These are phyloP conservation scores for Amiota minor DNA, from an alignment of 2,888 invertebrate species.

Conservation along the genomic window DNA sequence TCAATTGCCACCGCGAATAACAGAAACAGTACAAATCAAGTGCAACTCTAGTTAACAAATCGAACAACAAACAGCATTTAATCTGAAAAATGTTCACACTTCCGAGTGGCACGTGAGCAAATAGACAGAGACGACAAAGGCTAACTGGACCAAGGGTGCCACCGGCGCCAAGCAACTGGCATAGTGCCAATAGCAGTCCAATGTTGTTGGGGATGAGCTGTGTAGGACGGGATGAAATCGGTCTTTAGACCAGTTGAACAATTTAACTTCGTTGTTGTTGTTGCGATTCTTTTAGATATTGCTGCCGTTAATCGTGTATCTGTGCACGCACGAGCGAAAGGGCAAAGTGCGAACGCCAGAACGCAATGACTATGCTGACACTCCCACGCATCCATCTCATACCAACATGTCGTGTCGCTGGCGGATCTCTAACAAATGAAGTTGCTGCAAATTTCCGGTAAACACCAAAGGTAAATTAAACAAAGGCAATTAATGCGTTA, in stretches of 20 bases:
- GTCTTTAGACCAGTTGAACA: background rate
- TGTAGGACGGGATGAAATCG: slow-evolving; percentile 5
- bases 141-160: too few relatives aligned
- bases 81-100: slow-evolving; percentile 54
- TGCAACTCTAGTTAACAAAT: slow-evolving; percentile 16
- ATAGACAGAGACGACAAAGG: slow-evolving; percentile 18
- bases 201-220: slow-evolving; percentile 27
- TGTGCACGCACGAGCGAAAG: slow-evolving; percentile 56
- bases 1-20: slow-evolving; percentile 13
- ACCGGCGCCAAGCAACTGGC: slow-evolving; percentile 6
- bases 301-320: slow-evolving; percentile 54
- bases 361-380: slow-evolving; percentile 30
- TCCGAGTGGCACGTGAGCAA: slow-evolving; percentile 53
- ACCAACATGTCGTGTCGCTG: background rate
- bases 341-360: slow-evolving; percentile 34
- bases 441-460: slow-evolving; percentile 65
- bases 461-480: slow-evolving; percentile 61
- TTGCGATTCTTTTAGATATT: slow-evolving; percentile 3
- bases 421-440: slow-evolving; percentile 54
- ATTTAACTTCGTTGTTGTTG: background rate
- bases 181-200: background rate
- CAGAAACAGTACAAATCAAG: slow-evolving; percentile 9
- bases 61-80: slow-evolving; percentile 41
- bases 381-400: slow-evolving; percentile 13
- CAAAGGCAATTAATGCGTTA: slow-evolving; percentile 62